Conservation (phyloP, 2,113 vertebrate species). For the Cathartes aura region DNA sequence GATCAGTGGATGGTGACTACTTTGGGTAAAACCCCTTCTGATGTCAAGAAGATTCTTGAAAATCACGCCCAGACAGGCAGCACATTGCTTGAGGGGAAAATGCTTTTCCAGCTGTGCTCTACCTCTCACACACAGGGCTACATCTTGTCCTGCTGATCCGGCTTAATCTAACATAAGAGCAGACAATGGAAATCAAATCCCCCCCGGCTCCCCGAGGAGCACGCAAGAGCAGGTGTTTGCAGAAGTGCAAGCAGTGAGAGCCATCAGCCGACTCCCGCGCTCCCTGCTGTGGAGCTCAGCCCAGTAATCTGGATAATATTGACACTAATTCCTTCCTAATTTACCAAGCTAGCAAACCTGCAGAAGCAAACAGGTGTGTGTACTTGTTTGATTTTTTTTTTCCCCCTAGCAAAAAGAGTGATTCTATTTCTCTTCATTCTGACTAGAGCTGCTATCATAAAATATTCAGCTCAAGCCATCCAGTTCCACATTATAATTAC, state of each 20-base stretch:
- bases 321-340: neutral
- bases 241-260: neutral
- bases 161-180: neutral
- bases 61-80: neutral
- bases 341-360: neutral
- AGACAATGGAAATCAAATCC: neutral
- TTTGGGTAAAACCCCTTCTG: neutral
- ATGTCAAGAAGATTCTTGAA: neutral
- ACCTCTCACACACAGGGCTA: neutral
- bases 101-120: neutral
- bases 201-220: fast-evolving
- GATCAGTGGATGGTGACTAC: neutral
- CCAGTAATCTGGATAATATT: neutral
- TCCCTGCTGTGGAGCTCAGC: neutral
- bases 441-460: conserved; percentile 34
- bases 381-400: neutral
- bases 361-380: neutral
- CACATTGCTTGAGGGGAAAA: fast-evolving
- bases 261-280: fast-evolving
- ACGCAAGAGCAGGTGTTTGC: neutral
- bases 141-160: neutral
- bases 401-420: neutral
- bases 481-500: conserved; percentile 55
- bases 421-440: conserved; percentile 32
- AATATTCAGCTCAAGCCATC: conserved; percentile 41